These are phyloP conservation scores for Drosophila lacicola DNA, from an alignment of 2,888 invertebrate species.

Conservation along the genomic window DNA sequence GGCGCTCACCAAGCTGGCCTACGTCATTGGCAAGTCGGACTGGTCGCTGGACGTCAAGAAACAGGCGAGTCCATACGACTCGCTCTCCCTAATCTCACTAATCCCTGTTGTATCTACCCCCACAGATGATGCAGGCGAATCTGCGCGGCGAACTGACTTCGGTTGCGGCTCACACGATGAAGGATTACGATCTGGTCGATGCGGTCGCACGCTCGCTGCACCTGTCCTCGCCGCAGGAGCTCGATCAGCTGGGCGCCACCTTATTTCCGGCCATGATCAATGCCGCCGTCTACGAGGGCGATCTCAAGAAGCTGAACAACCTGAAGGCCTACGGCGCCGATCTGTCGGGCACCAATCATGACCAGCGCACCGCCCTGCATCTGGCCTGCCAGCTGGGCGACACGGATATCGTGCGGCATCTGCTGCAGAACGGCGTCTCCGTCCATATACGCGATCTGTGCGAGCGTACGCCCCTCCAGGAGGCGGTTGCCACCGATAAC, in stretches of 20 bases:
- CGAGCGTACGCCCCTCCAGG: constrained; percentile 90
- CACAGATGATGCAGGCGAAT: constrained; percentile 91
- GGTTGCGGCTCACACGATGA: constrained; percentile 72
- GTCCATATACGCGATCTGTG: constrained; percentile 91
- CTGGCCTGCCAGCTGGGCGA: constrained; percentile 91
- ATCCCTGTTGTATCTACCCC: neutral
- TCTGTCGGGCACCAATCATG: constrained; percentile 90
- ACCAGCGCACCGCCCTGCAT: constrained; percentile 92
- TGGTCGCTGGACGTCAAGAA: constrained; percentile 88
- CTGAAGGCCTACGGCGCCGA: constrained; percentile 88
- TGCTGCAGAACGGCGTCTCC: constrained; percentile 92
- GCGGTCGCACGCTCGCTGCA: constrained; percentile 87
- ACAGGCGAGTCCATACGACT: constrained; percentile 85
- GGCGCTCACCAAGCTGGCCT: constrained; percentile 95
- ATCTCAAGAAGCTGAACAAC: constrained; percentile 85
- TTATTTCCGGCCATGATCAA: constrained; percentile 90
- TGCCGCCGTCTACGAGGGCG: constrained; percentile 87
- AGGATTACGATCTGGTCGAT: constrained; percentile 87
- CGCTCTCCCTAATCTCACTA: neutral
- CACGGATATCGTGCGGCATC: constrained; percentile 88
- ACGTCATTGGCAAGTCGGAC: constrained; percentile 92
- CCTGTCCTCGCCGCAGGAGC: constrained; percentile 86
- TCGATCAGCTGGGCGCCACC: constrained; percentile 87
- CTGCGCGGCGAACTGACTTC: constrained; percentile 92
- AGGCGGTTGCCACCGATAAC: constrained; percentile 89